phyloP scores from a whole-genome alignment of 2,888 invertebrate species.

The Melangyna quadrimaculata region DNA sequence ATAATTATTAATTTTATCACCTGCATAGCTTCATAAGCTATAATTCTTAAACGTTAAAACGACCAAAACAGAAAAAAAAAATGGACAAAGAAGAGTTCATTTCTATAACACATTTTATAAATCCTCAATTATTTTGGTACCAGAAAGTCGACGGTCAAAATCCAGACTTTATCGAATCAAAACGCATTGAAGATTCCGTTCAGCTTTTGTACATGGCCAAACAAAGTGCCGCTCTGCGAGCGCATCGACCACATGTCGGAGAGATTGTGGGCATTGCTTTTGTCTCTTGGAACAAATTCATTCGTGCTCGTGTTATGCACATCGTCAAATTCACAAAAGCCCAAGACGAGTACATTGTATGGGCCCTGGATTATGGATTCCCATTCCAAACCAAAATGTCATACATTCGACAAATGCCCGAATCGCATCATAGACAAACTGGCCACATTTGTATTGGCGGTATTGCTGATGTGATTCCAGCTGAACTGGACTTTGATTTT shows the following conservation, averaged over 20 bases:
- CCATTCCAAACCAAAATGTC: slow-evolving; percentile 73
- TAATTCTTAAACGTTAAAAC: neutral
- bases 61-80: neutral
- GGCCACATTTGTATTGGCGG: slow-evolving; percentile 72
- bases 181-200: slow-evolving; percentile 69
- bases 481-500: slow-evolving; percentile 74
- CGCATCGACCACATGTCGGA: slow-evolving; percentile 66
- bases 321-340: slow-evolving; percentile 60
- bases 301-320: slow-evolving; percentile 73
- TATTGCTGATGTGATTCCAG: slow-evolving; percentile 71
- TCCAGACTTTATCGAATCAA: slow-evolving; percentile 63
- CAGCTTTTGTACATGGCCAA: slow-evolving; percentile 60
- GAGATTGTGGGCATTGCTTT: slow-evolving; percentile 73
- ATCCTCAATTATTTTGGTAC: slow-evolving; percentile 75
- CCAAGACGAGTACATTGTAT: slow-evolving; percentile 73
- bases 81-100: slow-evolving; percentile 72
- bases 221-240: slow-evolving; percentile 45
- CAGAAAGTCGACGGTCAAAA: slow-evolving; percentile 72
- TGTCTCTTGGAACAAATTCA: slow-evolving; percentile 74
- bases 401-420: slow-evolving; percentile 71
- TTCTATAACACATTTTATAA: slow-evolving; percentile 74
- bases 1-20: neutral
- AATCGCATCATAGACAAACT: slow-evolving; percentile 30
- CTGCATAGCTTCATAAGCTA: neutral
- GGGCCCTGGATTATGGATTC: slow-evolving; percentile 75